A percentile compares a stretch with the other conserved stretches of the same genome.
These are phyloP conservation scores for Pithys albifrons DNA, from an alignment of 2,113 vertebrate species.

Conservation along the genomic window DNA sequence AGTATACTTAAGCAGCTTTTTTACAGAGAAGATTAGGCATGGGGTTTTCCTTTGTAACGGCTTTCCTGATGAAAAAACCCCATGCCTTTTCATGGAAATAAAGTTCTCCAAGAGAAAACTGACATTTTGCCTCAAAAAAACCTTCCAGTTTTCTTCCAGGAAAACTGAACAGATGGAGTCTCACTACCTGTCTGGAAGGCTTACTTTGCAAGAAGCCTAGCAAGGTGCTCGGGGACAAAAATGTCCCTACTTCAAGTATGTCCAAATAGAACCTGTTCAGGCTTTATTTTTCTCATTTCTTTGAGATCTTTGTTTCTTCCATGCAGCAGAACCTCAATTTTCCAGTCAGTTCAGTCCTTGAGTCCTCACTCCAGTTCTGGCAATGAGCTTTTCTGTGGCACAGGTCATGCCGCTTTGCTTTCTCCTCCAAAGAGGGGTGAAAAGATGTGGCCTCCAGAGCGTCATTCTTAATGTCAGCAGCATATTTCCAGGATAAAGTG, in stretches of 20 bases:
- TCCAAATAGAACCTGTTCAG: not conserved
- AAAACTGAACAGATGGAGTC: not conserved
- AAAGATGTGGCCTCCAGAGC: not conserved
- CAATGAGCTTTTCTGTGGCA: not conserved
- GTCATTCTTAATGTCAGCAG: not conserved
- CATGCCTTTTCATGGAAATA: not conserved
- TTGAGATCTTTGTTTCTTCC: not conserved
- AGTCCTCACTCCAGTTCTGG: not conserved
- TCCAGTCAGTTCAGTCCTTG: not conserved
- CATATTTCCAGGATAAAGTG: not conserved
- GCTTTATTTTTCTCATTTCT: not conserved
- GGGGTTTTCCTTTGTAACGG: not conserved
- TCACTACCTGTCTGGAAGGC: not conserved
- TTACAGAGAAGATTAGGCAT: not conserved
- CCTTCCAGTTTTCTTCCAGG: not conserved
- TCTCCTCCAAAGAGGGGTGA: not conserved
- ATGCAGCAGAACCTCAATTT: not conserved
- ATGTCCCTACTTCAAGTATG: not conserved
- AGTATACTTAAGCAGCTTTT: not conserved
- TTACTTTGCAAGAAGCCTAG: not conserved
- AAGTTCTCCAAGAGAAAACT: not conserved
- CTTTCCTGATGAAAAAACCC: not conserved
- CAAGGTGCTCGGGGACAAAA: not conserved
- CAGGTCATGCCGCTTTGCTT: not conserved
- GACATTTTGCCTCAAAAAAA: not conserved